Evolutionary conservation across 30 jellyfish, hydroid and myxozoan species (phyloP), one percentile per base, ranked within the genome.

Genomic region (Cassiopea andromeda): DNA sequence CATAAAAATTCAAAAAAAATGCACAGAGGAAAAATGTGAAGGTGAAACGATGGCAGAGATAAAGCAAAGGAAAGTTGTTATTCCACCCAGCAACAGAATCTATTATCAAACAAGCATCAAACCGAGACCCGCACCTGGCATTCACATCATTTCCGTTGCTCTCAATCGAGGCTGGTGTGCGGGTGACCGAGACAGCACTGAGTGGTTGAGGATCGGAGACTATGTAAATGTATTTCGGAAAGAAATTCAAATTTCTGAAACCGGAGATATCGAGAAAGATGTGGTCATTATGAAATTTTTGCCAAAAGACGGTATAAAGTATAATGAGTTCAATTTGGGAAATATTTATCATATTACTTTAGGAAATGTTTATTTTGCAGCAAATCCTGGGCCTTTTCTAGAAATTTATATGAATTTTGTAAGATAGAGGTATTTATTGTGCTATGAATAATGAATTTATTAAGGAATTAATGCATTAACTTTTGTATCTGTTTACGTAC

Each of bases 81-180:
- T 83, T 43, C 91, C 84, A 13, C 91, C 84, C 1, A 83, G 84
- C 84, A 83, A 69, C 69, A 78, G 91, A 58, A 50, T 83, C 9
- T 83, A 73, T 43, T 83, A 68, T 60, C 84, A 83, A 60, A 19
- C 48, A 69, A 15, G 5, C 82, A 58, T 83, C 91, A 71, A 69
- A 72, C 91, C 91, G 84, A 83, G 91, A 46, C 83, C 83, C 1
- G 10, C 19, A 46, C 85, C 94, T 46, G 94, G 89, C 7, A 47
- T 27, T n/a, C 77, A 87, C 44, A 18, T 49, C 15, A 76, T 87
- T 7, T 44, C 58, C 12, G 94, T 85, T 78, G 94, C 77, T 27
- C 61, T 87, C 27, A 87, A 87, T 78, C 78, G 85, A 71, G 94
- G 94, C 73, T 87, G 94, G 94, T 87, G 94, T 78, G 58, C 79